These are phyloP conservation scores for Campylorhamphus procurvoides DNA, from an alignment of 2,113 vertebrate species.

Conservation along the genomic window DNA sequence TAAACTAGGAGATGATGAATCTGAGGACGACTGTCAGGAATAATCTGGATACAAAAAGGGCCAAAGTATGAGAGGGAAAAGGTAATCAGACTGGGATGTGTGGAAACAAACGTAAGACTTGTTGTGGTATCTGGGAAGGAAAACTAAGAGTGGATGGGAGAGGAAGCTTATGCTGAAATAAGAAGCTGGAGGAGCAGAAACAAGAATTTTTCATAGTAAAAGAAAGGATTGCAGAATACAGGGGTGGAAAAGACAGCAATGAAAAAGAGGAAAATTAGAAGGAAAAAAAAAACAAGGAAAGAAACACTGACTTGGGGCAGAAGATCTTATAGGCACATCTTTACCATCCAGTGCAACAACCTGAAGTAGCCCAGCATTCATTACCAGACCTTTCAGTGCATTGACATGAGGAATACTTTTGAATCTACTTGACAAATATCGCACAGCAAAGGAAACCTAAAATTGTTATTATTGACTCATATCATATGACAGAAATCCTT, in stretches of 20 bases:
- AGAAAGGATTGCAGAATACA: neutral
- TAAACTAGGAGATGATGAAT: neutral
- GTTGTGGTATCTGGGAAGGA: neutral
- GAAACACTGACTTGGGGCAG: neutral
- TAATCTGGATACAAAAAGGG: neutral
- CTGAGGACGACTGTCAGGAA: neutral
- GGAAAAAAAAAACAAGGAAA: neutral
- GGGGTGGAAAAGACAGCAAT: neutral
- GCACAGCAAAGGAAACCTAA: neutral
- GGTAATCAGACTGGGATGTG: neutral
- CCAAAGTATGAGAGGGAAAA: neutral
- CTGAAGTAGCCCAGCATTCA: neutral
- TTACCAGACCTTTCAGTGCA: neutral
- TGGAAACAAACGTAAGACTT: neutral
- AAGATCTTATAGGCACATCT: neutral
- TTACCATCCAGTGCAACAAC: neutral
- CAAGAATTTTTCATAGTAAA: neutral
- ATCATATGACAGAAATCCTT: neutral
- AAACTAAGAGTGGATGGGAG: neutral
- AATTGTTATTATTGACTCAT: neutral
- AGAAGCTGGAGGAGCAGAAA: neutral
- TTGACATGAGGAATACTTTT: neutral
- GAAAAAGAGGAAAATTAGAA: neutral
- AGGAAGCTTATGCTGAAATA: neutral
- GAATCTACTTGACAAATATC: neutral